Percentiles rank a stretch among this genome's conserved stretches.
Evolutionary conservation across 2,113 vertebrate species (phyloP).

Genomic region (Hemicordylus capensis): DNA sequence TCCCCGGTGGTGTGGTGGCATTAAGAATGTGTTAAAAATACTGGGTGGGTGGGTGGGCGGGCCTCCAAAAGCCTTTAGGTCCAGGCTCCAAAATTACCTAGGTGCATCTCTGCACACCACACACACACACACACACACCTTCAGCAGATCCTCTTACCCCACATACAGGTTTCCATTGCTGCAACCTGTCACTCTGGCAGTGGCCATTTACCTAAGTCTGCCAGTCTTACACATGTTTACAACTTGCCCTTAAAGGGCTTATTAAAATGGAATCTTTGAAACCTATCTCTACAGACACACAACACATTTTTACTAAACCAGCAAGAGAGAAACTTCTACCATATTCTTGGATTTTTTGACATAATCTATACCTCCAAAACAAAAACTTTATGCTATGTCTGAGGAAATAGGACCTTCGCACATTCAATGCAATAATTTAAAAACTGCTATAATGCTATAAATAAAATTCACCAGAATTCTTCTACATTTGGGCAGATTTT

Average conservation of each 20-base stretch:
- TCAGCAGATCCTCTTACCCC: background rate
- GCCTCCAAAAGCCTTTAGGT: too few species aligned
- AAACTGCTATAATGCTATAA: background rate
- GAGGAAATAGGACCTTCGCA: background rate
- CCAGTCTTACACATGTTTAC: background rate
- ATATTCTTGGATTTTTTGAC: background rate
- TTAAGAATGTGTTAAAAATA: too few species aligned
- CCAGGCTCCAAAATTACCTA: too few species aligned
- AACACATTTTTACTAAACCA: background rate
- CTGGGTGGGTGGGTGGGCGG: too few species aligned
- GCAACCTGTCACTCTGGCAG: background rate
- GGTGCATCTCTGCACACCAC: too few species aligned
- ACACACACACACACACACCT: too few species aligned
- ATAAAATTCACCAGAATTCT: background rate
- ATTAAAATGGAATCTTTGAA: background rate
- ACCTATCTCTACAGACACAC: background rate
- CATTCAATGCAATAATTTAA: background rate
- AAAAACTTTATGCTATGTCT: background rate
- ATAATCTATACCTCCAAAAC: background rate
- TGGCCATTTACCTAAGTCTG: background rate
- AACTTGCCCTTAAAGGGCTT: background rate
- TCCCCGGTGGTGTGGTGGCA: too few species aligned
- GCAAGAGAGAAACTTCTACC: background rate
- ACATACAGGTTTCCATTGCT: background rate
- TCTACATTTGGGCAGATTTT: background rate